Conservation (phyloP, 23 tunicate genomes). For the Diplosoma virens region DNA sequence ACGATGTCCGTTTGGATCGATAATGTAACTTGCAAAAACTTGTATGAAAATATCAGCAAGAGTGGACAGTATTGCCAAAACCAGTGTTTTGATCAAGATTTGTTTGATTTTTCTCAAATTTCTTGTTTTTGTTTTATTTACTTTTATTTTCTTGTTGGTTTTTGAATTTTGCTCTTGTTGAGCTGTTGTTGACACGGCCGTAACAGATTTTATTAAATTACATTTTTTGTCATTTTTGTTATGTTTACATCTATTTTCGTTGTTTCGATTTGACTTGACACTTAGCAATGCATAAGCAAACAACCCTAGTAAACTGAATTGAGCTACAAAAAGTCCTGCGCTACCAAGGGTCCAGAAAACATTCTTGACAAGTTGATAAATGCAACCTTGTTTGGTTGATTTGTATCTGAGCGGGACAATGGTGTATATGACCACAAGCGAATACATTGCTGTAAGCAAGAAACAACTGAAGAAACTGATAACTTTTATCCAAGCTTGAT, state of each 20-base stretch:
- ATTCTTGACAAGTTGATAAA: background rate
- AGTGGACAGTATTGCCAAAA: background rate
- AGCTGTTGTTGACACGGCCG: too few relatives aligned
- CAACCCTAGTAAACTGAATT: too few relatives aligned
- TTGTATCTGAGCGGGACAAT: slow-evolving; percentile 22
- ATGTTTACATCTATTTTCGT: too few relatives aligned
- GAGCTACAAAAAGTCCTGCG: slow-evolving; percentile 1
- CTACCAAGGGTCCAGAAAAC: background rate
- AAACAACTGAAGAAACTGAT: slow-evolving; percentile 41
- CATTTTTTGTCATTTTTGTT: too few relatives aligned
- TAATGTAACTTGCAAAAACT: background rate
- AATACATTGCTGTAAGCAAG: background rate
- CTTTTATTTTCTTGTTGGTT: too few relatives aligned
- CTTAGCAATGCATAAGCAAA: too few relatives aligned
- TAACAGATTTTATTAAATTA: too few relatives aligned
- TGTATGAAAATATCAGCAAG: background rate
- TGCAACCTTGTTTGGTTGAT: slow-evolving; percentile 18
- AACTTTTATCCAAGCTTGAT: background rate
- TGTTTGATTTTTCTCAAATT: slow-evolving; percentile 3
- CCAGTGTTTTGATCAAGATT: background rate
- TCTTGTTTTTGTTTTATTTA: too few relatives aligned
- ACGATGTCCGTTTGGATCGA: background rate
- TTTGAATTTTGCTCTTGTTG: too few relatives aligned
- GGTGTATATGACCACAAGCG: background rate
- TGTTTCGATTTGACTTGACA: too few relatives aligned